These are phyloP conservation scores for Malurus cyaneus DNA, from an alignment of 2,113 vertebrate genomes.

Conservation along the genomic window DNA sequence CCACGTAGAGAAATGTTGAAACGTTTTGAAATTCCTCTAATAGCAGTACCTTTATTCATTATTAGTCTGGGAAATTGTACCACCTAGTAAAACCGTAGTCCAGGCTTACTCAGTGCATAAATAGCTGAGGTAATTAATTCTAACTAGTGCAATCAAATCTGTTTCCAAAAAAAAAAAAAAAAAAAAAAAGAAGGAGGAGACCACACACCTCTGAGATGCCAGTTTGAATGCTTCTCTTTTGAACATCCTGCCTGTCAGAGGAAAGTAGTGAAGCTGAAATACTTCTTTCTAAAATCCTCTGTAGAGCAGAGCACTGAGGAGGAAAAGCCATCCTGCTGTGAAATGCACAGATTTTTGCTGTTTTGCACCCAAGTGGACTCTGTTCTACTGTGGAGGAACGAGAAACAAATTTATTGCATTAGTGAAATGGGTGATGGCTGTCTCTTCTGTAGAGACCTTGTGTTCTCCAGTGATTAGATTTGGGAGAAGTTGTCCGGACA, in stretches of 20 bases:
- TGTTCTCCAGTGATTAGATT: neutral
- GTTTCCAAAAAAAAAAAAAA: neutral
- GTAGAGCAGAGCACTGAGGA: neutral
- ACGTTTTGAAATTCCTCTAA: neutral
- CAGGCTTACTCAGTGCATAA: neutral
- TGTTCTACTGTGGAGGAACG: neutral
- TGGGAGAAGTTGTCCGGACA: neutral
- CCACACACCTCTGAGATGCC: neutral
- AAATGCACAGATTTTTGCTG: neutral
- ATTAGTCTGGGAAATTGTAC: neutral
- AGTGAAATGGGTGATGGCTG: neutral
- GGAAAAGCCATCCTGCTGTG: neutral
- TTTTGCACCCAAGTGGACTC: neutral
- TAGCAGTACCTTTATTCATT: neutral
- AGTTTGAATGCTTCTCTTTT: neutral
- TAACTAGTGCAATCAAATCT: neutral
- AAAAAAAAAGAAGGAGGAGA: neutral
- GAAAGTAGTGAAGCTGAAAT: neutral
- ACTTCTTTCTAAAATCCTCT: neutral
- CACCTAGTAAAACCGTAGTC: neutral
- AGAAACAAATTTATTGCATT: neutral
- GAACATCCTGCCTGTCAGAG: neutral
- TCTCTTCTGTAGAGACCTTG: neutral
- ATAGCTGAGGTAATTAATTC: neutral
- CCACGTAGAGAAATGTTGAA: neutral